Evolutionary conservation across 2,113 vertebrate genomes (phyloP).

Genomic region (Chloropsis hardwickii): DNA sequence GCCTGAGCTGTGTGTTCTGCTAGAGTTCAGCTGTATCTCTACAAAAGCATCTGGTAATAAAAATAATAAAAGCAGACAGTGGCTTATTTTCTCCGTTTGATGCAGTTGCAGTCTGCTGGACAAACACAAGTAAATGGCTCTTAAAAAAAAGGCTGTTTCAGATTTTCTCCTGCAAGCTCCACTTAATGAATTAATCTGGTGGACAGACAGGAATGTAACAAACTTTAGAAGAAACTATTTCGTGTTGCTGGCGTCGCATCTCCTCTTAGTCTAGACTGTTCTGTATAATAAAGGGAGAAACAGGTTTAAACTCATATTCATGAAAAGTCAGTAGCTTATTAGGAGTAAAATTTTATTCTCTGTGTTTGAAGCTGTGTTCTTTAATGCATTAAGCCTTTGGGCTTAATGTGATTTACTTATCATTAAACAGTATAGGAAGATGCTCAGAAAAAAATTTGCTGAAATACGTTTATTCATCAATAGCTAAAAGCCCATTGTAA

Average conservation of each 20-base stretch:
- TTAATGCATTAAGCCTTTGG: slow-evolving; percentile 3
- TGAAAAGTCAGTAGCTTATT: background rate
- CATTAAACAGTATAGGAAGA: background rate
- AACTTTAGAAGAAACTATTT: background rate
- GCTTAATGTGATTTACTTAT: background rate
- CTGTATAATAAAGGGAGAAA: background rate
- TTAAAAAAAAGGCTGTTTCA: background rate
- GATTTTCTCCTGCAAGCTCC: background rate
- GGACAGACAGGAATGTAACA: background rate
- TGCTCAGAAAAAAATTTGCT: background rate
- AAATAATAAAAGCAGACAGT: background rate
- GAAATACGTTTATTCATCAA: background rate
- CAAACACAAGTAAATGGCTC: background rate
- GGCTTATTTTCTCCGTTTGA: background rate
- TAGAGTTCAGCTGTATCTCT: background rate
- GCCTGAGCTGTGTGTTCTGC: background rate
- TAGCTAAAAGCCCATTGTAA: background rate
- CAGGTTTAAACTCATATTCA: slow-evolving; percentile 9
- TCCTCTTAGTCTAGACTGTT: background rate
- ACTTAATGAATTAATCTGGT: background rate
- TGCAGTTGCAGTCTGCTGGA: background rate
- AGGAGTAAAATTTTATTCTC: slow-evolving; percentile 50
- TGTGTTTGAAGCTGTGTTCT: slow-evolving; percentile 22
- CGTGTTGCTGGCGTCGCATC: background rate
- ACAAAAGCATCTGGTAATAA: background rate